Evolutionary conservation across 1,140 invertebrate species (phyloP).

Genomic region (Leptestheria dahalacensis): DNA sequence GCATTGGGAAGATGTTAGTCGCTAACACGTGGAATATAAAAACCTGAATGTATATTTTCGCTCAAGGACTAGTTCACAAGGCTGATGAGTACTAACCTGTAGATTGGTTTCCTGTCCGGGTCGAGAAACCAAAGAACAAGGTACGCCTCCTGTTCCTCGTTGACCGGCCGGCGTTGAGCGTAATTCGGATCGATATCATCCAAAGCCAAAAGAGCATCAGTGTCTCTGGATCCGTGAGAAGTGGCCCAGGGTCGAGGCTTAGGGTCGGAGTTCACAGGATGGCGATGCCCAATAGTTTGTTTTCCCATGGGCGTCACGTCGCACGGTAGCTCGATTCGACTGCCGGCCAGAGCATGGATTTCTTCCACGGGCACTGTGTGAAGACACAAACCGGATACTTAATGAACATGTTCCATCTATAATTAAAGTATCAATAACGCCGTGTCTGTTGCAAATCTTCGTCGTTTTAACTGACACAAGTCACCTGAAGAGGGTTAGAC

Average conservation of each 20-base stretch:
- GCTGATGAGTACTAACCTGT: conserved; percentile 13
- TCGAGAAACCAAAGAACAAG: conserved; percentile 16
- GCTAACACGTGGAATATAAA: too few relatives aligned
- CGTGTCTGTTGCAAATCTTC: too few relatives aligned
- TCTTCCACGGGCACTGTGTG: not conserved
- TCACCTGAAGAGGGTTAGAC: too few relatives aligned
- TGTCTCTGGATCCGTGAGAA: not conserved
- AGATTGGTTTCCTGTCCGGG: conserved; percentile 15
- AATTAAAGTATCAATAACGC: not conserved
- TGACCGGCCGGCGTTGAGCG: not conserved
- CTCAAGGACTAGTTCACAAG: too few relatives aligned
- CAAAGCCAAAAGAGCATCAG: not conserved
- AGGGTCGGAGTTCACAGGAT: not conserved
- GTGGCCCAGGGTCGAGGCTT: not conserved
- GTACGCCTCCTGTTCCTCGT: not conserved
- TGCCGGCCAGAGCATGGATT: conserved; percentile 2
- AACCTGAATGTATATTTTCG: too few relatives aligned
- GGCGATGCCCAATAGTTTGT: not conserved
- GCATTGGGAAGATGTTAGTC: too few relatives aligned
- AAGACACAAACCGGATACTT: not conserved
- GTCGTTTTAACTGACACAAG: too few relatives aligned
- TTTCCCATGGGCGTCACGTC: conserved; percentile 4
- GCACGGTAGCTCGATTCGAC: conserved; percentile 11
- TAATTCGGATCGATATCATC: not conserved
- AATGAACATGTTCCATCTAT: not conserved